Evolutionary conservation across 2,888 invertebrate genomes (phyloP).

Genomic region (Xanthorhoe spadicearia): DNA sequence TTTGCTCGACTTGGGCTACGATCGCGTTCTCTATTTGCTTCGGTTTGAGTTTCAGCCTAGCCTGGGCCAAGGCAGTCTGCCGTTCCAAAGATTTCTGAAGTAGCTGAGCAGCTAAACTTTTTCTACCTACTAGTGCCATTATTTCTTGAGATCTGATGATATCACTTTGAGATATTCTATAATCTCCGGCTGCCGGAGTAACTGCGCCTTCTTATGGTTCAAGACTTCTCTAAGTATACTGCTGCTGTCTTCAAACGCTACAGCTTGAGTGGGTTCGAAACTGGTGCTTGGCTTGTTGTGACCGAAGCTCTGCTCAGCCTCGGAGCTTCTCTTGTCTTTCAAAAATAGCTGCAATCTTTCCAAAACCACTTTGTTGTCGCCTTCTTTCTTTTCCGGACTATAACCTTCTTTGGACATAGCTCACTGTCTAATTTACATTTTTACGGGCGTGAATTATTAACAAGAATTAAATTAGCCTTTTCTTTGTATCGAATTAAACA

Average conservation of each 20-base stretch:
- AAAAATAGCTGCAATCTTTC: slow-evolving; percentile 78
- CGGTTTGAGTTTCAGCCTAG: slow-evolving; percentile 72
- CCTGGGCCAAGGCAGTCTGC: slow-evolving; percentile 67
- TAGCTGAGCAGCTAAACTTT: slow-evolving; percentile 73
- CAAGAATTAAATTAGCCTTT: not conserved
- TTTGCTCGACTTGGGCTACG: slow-evolving; percentile 66
- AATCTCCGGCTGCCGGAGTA: slow-evolving; percentile 78
- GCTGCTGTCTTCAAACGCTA: slow-evolving; percentile 68
- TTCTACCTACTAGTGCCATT: slow-evolving; percentile 74
- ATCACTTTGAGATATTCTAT: slow-evolving; percentile 72
- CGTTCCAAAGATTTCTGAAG: slow-evolving; percentile 76
- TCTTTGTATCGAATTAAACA: too few relatives aligned
- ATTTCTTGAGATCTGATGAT: slow-evolving; percentile 72
- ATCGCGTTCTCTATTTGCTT: slow-evolving; percentile 78
- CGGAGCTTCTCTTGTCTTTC: slow-evolving; percentile 77
- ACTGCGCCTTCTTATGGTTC: slow-evolving; percentile 77
- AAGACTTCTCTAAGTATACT: slow-evolving; percentile 76
- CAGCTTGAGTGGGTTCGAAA: slow-evolving; percentile 61
- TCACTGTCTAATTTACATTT: slow-evolving; percentile 53
- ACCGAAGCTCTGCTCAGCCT: slow-evolving; percentile 60
- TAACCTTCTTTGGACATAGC: slow-evolving; percentile 83
- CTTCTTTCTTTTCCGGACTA: slow-evolving; percentile 78
- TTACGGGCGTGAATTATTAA: slow-evolving; percentile 13
- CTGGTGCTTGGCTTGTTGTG: slow-evolving; percentile 76
- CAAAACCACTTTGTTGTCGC: slow-evolving; percentile 78